These are phyloP conservation scores for Tetragnatha montana DNA, from an alignment of 2,888 invertebrate genomes.

Conservation along the genomic window DNA sequence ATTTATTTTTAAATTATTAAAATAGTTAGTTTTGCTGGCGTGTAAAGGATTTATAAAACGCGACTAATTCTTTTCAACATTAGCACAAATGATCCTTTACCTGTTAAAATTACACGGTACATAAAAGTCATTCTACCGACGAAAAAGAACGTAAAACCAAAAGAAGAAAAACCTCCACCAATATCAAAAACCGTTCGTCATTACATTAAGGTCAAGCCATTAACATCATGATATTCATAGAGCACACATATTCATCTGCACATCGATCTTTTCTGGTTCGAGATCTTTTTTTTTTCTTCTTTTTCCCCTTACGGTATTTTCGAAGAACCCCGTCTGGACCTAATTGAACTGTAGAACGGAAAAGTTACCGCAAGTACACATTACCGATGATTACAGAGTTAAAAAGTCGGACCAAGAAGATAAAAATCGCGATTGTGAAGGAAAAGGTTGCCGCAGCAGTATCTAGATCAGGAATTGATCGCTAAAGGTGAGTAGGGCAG, in stretches of 20 bases:
- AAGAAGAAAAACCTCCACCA: slow-evolving; percentile 11
- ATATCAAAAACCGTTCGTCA: slow-evolving; percentile 3
- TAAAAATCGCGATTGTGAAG: neutral
- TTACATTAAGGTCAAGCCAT: slow-evolving; percentile 64
- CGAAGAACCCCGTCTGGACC: slow-evolving; percentile 14
- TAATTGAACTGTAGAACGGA: slow-evolving; percentile 43
- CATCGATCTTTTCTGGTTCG: slow-evolving; percentile 28
- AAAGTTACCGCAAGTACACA: slow-evolving; percentile 18
- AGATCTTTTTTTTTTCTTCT: slow-evolving; percentile 22
- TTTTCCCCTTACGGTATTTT: slow-evolving; percentile 18
- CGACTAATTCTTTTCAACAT: neutral
- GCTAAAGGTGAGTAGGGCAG: neutral
- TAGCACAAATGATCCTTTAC: neutral
- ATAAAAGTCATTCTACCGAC: neutral
- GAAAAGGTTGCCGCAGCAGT: neutral
- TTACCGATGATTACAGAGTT: slow-evolving; percentile 53
- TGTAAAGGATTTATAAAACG: too few species aligned
- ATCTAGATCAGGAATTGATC: slow-evolving; percentile 5
- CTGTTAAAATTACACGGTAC: neutral
- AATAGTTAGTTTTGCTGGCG: too few species aligned
- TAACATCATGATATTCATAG: slow-evolving; percentile 57
- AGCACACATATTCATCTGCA: slow-evolving; percentile 14
- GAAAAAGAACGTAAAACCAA: neutral
- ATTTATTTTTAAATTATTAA: too few species aligned
- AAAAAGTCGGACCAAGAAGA: neutral